Base-by-base conservation (phyloP, 2,797 vertebrate genomes). In the Iguana delicatissima region DNA sequence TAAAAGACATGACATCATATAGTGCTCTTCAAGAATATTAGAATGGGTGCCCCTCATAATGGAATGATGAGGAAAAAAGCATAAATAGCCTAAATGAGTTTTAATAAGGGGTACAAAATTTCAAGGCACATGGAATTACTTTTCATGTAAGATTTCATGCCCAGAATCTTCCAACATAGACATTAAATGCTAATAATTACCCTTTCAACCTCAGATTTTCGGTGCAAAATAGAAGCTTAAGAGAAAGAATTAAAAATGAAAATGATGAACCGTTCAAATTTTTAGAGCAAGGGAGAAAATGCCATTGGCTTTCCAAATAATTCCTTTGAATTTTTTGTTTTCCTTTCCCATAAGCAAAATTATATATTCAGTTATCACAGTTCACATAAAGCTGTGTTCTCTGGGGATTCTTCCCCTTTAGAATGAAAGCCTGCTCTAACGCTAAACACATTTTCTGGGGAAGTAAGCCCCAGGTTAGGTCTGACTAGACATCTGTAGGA, bases 341-440 rank as follows among this genome's bases (percentile, higher is more conserved):
- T 84, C 57, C 38, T 74, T 73, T 12, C 18, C 22, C 59, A 32
- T 67, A 82, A 86, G 81, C 42, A 89, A 13, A 57, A 69, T 3
- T 64, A 59, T 59, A 59, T 72, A 67, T 46, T 79, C 24, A 52
- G 2, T 88, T 87, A n/a, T 79, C 55, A 84, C 22, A 90, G 90
- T 91, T 79, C 32, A 73, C 55, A 64, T 24, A 93, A 93, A 67
- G 5, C 1, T n/a, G 38, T 80, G 10, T 6, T 84, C 5, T 52
- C 38, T 62, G 5, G 55, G 59, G 5, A n/a, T 6, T 83, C 62
- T 1, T n/a, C 74, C 59, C 88, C 92, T 69, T 57, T 22, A 83
- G 92, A 89, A 35, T 6, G 42, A 92, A 93, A 86, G 16, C 38
- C 73, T n/a, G 42, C 32, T 69, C 64, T 64, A 83, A 62, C 7